Conservation (phyloP, 2,113 vertebrate species). For the Zeus faber region DNA sequence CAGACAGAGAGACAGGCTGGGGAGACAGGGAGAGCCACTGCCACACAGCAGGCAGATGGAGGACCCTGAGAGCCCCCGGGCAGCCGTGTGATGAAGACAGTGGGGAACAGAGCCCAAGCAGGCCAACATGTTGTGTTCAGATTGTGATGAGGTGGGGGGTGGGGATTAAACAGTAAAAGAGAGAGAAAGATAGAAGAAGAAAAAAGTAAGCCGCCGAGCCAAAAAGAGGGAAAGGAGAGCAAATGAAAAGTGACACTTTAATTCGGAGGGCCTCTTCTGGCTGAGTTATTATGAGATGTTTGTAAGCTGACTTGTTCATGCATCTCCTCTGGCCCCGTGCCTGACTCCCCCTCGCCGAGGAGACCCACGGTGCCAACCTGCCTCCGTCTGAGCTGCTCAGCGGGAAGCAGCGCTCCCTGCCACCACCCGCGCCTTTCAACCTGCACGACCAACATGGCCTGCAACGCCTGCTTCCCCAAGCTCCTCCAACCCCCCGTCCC, state of each 20-base stretch:
- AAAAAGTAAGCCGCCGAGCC: conserved; percentile 45
- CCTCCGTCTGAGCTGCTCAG: conserved; percentile 66
- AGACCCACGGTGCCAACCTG: conserved; percentile 65
- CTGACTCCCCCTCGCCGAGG: conserved; percentile 58
- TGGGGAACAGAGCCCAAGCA: conserved; percentile 56
- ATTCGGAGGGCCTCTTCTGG: conserved; percentile 75
- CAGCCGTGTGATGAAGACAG: conserved; percentile 66
- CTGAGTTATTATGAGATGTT: conserved; percentile 79
- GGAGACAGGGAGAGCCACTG: conserved; percentile 48
- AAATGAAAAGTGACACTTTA: conserved; percentile 83
- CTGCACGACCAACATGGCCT: conserved; percentile 43
- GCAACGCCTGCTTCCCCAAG: conserved; percentile 6
- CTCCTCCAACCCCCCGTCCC: not conserved
- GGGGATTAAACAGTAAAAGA: too few species aligned
- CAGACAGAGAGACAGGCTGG: conserved; percentile 49
- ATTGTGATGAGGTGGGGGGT: conserved; percentile 44
- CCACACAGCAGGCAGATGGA: conserved; percentile 67
- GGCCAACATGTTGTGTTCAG: conserved; percentile 53
- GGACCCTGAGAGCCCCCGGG: conserved; percentile 62
- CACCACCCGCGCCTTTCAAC: conserved; percentile 62
- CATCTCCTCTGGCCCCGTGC: conserved; percentile 62
- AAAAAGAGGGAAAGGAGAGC: conserved; percentile 73
- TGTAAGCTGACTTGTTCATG: conserved; percentile 77
- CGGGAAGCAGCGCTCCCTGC: conserved; percentile 53
- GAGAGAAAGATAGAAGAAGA: conserved; percentile 9